Percentiles rank a stretch among this genome's conserved stretches.
These are phyloP conservation scores for Aphrocallistes beatrix DNA, from an alignment of 37 sponge, comb jelly and placozoan species.

Conservation along the genomic window DNA sequence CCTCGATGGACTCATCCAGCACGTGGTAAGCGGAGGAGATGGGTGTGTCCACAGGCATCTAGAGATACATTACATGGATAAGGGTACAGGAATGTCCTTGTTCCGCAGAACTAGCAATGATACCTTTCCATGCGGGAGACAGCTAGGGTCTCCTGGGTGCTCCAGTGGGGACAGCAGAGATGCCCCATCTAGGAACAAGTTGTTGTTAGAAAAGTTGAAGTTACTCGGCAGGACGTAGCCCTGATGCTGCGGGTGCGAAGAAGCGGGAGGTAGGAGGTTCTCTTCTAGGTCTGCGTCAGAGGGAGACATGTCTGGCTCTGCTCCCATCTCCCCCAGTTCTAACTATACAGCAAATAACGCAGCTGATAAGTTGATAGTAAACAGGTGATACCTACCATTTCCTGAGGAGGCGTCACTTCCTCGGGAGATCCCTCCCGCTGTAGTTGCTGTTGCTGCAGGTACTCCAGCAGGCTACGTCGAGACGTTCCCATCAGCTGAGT, in stretches of 20 bases:
- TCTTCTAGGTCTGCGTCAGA: not conserved
- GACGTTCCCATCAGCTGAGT: not conserved
- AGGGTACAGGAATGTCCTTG: too few relatives aligned
- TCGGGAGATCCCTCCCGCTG: not conserved
- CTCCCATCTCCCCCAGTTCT: not conserved
- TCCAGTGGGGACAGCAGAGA: not conserved
- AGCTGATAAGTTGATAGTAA: not conserved
- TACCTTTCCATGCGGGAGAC: too few relatives aligned
- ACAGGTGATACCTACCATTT: not conserved
- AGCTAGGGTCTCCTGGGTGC: not conserved
- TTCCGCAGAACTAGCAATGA: too few relatives aligned
- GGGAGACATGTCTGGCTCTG: not conserved
- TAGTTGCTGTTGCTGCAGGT: not conserved
- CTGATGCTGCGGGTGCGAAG: not conserved
- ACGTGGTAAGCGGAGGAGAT: not conserved
- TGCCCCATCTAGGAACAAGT: not conserved
- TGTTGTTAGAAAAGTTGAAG: conserved; percentile 12
- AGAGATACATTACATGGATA: too few relatives aligned
- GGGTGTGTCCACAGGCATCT: not conserved
- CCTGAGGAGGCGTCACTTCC: not conserved
- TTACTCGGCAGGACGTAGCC: not conserved
- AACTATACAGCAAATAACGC: not conserved
- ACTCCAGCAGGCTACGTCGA: not conserved
- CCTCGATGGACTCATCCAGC: not conserved
- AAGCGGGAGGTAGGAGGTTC: not conserved